Evolutionary conservation across 2,888 invertebrate genomes (phyloP), one percentile per base, ranked within the genome.

Genomic region (Hirtodrosophila alboralis): DNA sequence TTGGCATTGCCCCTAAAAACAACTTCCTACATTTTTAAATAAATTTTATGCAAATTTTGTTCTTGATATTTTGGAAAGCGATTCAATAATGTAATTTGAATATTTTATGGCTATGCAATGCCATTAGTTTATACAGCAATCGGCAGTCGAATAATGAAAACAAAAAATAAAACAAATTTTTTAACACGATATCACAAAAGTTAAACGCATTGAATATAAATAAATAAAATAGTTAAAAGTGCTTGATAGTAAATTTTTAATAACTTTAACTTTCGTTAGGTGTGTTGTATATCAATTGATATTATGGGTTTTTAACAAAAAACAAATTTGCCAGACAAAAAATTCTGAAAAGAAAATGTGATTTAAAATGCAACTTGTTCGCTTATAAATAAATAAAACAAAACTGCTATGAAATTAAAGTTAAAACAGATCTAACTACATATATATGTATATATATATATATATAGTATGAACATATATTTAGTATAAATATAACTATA

Each of bases 311-410:
- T n/a, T n/a, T n/a, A n/a, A n/a, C n/a, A n/a, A n/a, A n/a, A n/a
- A n/a, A n/a, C n/a, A n/a, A n/a, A n/a, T n/a, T n/a, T n/a, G n/a
- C 23, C 60, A 47, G 27, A n/a, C n/a, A n/a, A 57, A 60, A 34
- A 61, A 30, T 34, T 52, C 37, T 37, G 41, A 60, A 49, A 51
- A 21, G 40, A 60, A 61, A 61, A 61, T 61, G 60, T 61, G 63
- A 61, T 61, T 61, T 47, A 43, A 38, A 43, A 62, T 61, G 60
- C 62, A 51, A 40, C 40, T 40, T 49, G 28, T 49, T 49, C 49
- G 49, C 49, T 28, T 31, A 49, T 13, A 40, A 12, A 14, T 8
- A 14, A 33, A 13, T 18, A 5, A 14, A 33, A n/a, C 7, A 14
- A 33, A 8, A n/a, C n/a, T n/a, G n/a, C n/a, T n/a, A n/a, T n/a